These are phyloP conservation scores for Synergus japonicus DNA, from an alignment of 2,888 invertebrate species.

Conservation along the genomic window DNA sequence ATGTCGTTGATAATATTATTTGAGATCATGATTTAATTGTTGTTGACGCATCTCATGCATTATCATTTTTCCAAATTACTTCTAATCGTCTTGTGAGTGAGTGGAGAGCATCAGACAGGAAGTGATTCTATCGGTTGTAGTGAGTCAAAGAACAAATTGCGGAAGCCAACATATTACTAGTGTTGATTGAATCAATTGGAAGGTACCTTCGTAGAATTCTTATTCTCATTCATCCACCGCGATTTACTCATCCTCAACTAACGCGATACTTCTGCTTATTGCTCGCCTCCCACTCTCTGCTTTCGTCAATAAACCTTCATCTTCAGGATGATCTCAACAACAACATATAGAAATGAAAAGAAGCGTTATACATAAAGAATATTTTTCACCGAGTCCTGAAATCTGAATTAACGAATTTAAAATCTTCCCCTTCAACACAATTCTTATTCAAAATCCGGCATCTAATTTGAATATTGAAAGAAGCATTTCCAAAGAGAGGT, in stretches of 20 bases:
- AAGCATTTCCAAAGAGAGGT: background rate
- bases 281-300: background rate
- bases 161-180: slow-evolving; percentile 57
- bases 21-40: background rate
- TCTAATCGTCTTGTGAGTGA: no score
- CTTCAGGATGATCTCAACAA: background rate
- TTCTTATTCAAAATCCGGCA: background rate
- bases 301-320: slow-evolving; percentile 19
- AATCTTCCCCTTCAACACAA: background rate
- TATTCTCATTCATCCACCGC: slow-evolving; percentile 52
- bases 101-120: slow-evolving; percentile 43
- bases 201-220: slow-evolving; percentile 59
- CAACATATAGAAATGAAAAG: background rate
- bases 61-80: no score
- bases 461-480: background rate
- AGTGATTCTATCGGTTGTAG: slow-evolving; percentile 53
- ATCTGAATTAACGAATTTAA: background rate
- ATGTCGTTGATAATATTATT: background rate
- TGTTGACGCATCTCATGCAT: no score
- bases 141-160: slow-evolving; percentile 61
- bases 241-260: slow-evolving; percentile 48
- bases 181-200: slow-evolving; percentile 59
- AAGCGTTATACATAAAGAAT: background rate
- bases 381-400: background rate
- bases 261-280: slow-evolving; percentile 26